Evolutionary conservation across 2,113 vertebrate species (phyloP), one percentile per base, ranked within the genome.

Genomic region (Brachypodius melanocephalos): DNA sequence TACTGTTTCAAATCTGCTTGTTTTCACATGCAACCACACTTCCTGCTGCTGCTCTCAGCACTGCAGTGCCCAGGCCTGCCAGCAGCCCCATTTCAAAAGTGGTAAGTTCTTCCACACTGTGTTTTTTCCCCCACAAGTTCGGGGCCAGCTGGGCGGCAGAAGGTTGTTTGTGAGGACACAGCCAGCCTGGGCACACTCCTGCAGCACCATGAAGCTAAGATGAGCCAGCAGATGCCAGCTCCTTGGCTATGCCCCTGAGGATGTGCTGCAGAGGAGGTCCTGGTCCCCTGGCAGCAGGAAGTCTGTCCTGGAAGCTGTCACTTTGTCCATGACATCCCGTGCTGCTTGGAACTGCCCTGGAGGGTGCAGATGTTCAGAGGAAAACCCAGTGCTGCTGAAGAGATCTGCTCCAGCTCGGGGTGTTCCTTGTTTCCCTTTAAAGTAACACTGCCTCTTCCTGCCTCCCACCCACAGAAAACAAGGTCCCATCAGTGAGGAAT

Each of bases 1-100:
- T 38, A 68, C 36, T 94, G 86, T 81, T 94, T 95, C 86, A 93
- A 93, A 96, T 95, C 95, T 88, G 77, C 82, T 95, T 95, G 94
- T 96, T 96, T 94, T 96, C 87, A 79, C 90, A 84, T 93, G 87
- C 91, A 78, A 75, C 92, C 94, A 79, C 72, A 65, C 93, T 95
- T 97, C 89, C 93, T 90, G 85, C 93, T 85, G 58, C 79, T 95
- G 76, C 93, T 91, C 88, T 91, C 93, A 89, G 89, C 79, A 31
- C 75, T 91, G 73, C 57, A 67, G 51, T 0, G 0, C 57, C 14
- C 52, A 36, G 78, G 45, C 58, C n/a, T 90, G 68, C 80, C 79
- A 90, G 75, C 77, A 86, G 10, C 54, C 59, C 69, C 1, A 0
- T 62, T 85, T 83, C 52, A 54, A 48, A 89, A 54, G 52, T 2